Conservation (phyloP, 2,113 vertebrate genomes). For the Rousettus leschenaultii region DNA sequence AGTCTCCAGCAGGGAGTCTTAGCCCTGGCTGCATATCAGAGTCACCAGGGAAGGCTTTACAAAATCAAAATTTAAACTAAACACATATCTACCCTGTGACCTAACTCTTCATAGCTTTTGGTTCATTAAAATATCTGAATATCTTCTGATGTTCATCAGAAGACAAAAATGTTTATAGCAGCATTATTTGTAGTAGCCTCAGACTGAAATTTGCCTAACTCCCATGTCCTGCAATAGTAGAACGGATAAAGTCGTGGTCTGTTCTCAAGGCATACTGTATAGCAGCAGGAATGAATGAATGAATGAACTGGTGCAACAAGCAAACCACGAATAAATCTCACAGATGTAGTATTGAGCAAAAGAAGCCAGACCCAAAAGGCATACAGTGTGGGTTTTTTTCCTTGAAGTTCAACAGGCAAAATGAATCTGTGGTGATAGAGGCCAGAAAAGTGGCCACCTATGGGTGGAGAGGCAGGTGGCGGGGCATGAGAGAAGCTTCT, state of each 20-base stretch:
- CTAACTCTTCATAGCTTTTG: background rate
- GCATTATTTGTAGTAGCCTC: background rate
- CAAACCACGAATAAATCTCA: background rate
- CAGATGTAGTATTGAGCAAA: rapidly evolving
- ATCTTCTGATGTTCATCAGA: background rate
- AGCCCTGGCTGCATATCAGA: background rate
- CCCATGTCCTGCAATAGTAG: rapidly evolving
- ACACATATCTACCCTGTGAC: rapidly evolving
- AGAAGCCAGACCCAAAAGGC: background rate
- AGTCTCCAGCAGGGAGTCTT: no score
- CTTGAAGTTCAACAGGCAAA: background rate
- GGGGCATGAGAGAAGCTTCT: background rate
- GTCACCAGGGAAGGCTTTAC: background rate
- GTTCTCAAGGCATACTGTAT: rapidly evolving
- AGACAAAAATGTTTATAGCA: background rate
- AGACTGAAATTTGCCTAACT: background rate
- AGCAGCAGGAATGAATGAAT: background rate
- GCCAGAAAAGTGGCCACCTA: background rate
- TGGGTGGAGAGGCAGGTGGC: background rate
- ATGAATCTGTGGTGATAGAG: rapidly evolving
- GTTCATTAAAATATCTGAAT: no score
- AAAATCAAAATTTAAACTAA: background rate
- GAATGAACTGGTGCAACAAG: rapidly evolving
- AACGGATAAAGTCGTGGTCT: rapidly evolving
- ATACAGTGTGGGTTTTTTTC: rapidly evolving